Percentiles rank a stretch among this genome's conserved stretches.
phyloP scores from a whole-genome alignment of 1,140 invertebrate genomes.

The Sitobion miscanthi region DNA sequence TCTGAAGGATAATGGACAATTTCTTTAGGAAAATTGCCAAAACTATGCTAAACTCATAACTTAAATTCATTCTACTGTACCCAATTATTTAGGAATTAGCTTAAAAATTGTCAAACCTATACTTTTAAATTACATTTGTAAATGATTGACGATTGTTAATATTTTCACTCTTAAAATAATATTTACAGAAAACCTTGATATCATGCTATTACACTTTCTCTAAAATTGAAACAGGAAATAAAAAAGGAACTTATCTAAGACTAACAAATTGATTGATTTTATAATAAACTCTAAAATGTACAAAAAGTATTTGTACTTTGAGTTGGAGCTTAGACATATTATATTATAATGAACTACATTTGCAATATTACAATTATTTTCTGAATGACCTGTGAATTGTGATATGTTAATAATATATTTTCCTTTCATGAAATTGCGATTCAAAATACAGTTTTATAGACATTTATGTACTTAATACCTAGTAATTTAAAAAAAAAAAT shows the following conservation, averaged over 20 bases:
- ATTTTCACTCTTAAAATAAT: background rate
- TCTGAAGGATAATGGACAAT: conserved; percentile 26
- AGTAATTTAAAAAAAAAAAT: no score
- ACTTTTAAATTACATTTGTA: background rate
- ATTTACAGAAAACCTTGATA: background rate
- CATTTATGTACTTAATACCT: no score
- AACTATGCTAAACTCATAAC: background rate
- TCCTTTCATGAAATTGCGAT: background rate
- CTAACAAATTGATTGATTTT: background rate
- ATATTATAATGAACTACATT: no score
- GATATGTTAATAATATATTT: background rate
- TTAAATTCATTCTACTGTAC: background rate
- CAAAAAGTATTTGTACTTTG: background rate
- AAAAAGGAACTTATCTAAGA: background rate
- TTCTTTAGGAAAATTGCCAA: background rate
- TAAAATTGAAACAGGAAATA: background rate
- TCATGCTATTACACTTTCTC: background rate
- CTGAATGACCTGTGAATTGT: background rate
- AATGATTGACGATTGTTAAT: background rate
- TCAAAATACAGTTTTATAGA: background rate
- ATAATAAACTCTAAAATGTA: background rate
- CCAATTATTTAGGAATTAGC: background rate
- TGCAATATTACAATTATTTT: background rate
- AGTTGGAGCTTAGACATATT: background rate
- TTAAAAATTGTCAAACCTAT: background rate